Evolutionary conservation across 2,113 vertebrate species (phyloP).

Genomic region (Paradoxurus hermaphroditus): DNA sequence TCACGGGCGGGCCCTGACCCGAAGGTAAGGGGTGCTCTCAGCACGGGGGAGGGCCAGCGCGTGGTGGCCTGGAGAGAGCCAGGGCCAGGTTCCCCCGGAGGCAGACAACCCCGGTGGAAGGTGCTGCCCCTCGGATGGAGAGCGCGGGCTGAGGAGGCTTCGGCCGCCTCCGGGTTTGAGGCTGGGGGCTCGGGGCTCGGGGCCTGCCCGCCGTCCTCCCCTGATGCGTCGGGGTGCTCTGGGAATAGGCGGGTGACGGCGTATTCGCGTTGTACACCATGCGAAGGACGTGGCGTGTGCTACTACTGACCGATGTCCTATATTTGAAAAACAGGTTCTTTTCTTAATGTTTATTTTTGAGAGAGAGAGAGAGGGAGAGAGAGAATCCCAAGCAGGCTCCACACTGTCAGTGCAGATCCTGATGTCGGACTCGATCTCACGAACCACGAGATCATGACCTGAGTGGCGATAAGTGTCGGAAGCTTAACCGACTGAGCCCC

Average conservation of each 20-base stretch:
- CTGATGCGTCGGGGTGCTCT: rapidly evolving
- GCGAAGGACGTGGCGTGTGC: rapidly evolving
- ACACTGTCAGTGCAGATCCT: no score
- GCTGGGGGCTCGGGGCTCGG: neutral
- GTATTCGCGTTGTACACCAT: rapidly evolving
- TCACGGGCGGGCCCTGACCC: neutral
- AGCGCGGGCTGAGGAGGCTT: neutral
- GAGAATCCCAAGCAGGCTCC: no score
- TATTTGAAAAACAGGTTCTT: neutral
- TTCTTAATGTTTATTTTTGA: no score
- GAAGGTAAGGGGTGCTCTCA: conserved; percentile 68
- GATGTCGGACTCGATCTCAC: no score
- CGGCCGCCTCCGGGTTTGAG: rapidly evolving
- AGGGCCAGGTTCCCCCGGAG: rapidly evolving
- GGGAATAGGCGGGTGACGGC: rapidly evolving
- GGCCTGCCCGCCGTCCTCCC: no score
- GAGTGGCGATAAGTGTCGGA: no score
- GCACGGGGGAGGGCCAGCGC: rapidly evolving
- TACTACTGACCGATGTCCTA: rapidly evolving
- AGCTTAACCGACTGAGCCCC: no score
- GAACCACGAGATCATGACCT: no score
- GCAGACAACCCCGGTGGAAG: rapidly evolving
- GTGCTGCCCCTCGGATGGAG: rapidly evolving
- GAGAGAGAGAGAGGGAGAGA: no score
- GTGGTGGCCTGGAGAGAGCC: rapidly evolving